These are phyloP conservation scores for Gouania willdenowi DNA, from an alignment of 2,797 vertebrate species.

Conservation along the genomic window DNA sequence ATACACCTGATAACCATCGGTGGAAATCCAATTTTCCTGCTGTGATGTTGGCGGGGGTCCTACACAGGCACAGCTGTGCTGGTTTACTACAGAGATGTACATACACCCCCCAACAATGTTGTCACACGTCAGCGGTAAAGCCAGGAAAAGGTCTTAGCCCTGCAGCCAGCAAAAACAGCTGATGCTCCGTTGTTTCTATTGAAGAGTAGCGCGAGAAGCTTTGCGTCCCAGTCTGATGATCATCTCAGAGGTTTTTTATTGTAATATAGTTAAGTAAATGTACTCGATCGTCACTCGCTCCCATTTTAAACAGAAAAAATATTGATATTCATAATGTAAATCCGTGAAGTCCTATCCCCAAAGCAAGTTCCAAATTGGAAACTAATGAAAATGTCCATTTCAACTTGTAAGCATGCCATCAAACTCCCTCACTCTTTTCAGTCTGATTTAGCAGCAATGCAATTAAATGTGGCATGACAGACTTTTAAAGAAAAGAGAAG, in stretches of 20 bases:
- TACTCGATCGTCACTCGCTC: too few relatives aligned
- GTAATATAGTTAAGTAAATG: too few relatives aligned
- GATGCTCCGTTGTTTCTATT: too few relatives aligned
- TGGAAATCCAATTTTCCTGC: constrained; percentile 72
- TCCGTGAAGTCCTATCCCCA: constrained; percentile 64
- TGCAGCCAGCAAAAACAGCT: constrained; percentile 19
- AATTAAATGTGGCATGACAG: constrained; percentile 69
- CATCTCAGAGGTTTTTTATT: too few relatives aligned
- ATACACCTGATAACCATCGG: constrained; percentile 67
- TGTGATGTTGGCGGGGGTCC: constrained; percentile 36
- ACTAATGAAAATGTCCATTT: constrained; percentile 69
- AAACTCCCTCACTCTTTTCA: constrained; percentile 59
- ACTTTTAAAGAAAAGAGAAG: constrained; percentile 57
- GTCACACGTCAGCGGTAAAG: constrained; percentile 26
- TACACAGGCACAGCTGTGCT: constrained; percentile 25
- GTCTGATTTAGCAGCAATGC: constrained; percentile 60
- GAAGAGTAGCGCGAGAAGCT: too few relatives aligned
- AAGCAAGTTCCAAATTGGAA: constrained; percentile 71
- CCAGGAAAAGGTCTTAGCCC: too few relatives aligned
- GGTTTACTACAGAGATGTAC: constrained; percentile 38
- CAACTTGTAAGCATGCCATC: constrained; percentile 68
- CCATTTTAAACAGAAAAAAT: constrained; percentile 65
- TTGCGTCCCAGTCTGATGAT: too few relatives aligned
- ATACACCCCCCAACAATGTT: constrained; percentile 21
- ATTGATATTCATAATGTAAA: too few relatives aligned